These are phyloP conservation scores for Danio albolineatus DNA, from an alignment of 2,797 vertebrate genomes.

Conservation along the genomic window DNA sequence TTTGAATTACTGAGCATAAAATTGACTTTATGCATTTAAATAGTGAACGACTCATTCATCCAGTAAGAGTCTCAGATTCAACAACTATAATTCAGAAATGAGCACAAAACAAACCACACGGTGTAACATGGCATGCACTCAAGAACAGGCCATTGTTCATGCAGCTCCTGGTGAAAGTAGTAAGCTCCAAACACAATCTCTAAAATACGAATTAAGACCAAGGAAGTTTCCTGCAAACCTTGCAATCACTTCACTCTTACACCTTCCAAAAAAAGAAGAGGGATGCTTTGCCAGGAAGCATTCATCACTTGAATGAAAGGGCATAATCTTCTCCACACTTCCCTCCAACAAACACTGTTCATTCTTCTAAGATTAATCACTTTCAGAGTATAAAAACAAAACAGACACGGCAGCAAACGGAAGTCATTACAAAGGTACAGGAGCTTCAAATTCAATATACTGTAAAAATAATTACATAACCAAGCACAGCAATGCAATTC, in stretches of 20 bases:
- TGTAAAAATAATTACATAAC: slow-evolving; percentile 9
- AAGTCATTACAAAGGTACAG: slow-evolving; percentile 28
- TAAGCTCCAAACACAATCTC: slow-evolving; percentile 13
- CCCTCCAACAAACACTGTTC: slow-evolving; percentile 34
- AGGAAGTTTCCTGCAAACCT: slow-evolving; percentile 3
- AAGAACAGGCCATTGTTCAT: slow-evolving; percentile 21
- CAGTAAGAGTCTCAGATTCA: slow-evolving; percentile 1
- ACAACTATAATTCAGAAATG: slow-evolving; percentile 16
- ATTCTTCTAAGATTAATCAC: slow-evolving; percentile 36
- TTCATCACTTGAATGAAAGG: slow-evolving; percentile 43
- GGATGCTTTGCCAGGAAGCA: slow-evolving; percentile 17
- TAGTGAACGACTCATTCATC: neutral
- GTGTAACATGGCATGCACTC: neutral
- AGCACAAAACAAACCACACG: neutral
- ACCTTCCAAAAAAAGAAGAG: slow-evolving; percentile 7
- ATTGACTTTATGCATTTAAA: neutral
- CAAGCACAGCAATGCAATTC: neutral
- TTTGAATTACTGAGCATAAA: slow-evolving; percentile 8
- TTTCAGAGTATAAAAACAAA: neutral
- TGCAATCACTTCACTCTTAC: slow-evolving; percentile 24
- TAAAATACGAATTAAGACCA: slow-evolving; percentile 32
- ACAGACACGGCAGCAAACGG: neutral
- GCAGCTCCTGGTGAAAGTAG: neutral
- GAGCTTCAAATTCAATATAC: slow-evolving; percentile 22
- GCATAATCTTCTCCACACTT: slow-evolving; percentile 37